Evolutionary conservation across 92 coral and sea anemone genomes (phyloP).

Genomic region (Porites cylindrica): DNA sequence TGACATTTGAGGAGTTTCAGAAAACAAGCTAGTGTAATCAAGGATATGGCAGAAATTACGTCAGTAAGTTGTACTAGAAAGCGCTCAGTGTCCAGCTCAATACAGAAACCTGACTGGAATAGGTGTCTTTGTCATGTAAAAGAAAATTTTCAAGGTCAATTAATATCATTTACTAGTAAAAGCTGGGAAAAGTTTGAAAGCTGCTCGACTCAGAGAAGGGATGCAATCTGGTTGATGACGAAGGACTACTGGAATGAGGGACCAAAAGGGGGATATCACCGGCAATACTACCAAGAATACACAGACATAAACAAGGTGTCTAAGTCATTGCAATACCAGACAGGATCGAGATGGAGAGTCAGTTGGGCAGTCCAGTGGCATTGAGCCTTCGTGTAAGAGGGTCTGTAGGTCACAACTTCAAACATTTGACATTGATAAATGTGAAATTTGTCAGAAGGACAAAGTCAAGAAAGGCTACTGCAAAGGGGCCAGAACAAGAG

Average conservation of each 20-base stretch:
- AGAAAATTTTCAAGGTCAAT: conserved; percentile 8
- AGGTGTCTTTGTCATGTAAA: conserved; percentile 49
- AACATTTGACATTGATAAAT: conserved; percentile 24
- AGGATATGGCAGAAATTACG: too few relatives aligned
- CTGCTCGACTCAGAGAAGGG: conserved; percentile 36
- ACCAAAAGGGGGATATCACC: conserved; percentile 47
- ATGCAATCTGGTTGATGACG: conserved; percentile 28
- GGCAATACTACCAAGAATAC: conserved; percentile 50
- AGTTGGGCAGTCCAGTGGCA: not conserved
- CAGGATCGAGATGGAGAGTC: too few relatives aligned
- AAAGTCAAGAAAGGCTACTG: conserved; percentile 4
- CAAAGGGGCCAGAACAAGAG: conserved; percentile 53
- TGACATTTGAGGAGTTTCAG: too few relatives aligned
- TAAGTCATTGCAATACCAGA: not conserved
- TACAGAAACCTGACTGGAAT: conserved; percentile 1
- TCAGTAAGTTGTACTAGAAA: too few relatives aligned
- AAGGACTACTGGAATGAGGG: conserved; percentile 33
- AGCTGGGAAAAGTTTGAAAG: conserved; percentile 55
- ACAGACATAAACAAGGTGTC: conserved; percentile 23
- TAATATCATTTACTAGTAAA: conserved; percentile 38
- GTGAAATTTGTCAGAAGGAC: conserved; percentile 30
- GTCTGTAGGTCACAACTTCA: conserved; percentile 34
- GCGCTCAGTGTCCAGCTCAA: too few relatives aligned
- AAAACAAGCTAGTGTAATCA: too few relatives aligned
- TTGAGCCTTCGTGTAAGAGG: conserved; percentile 16